A percentile compares a stretch with the other conserved stretches of the same genome.
These are phyloP conservation scores for Cheilosia scutellata DNA, from an alignment of 2,888 invertebrate genomes.

Conservation along the genomic window DNA sequence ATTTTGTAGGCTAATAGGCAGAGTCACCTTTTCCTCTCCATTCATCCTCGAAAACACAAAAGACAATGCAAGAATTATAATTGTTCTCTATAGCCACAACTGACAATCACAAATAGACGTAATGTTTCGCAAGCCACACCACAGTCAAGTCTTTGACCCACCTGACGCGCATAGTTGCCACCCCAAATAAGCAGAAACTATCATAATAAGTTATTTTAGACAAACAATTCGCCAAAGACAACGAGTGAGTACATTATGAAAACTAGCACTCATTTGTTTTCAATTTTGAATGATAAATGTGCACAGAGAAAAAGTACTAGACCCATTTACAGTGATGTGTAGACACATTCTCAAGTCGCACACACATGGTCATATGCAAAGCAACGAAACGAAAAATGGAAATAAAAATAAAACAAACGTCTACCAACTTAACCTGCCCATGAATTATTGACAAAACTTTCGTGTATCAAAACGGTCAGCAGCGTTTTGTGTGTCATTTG, in stretches of 20 bases:
- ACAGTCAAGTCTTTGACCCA: conserved; percentile 16
- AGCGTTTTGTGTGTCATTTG: not conserved
- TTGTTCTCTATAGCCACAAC: not conserved
- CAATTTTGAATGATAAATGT: not conserved
- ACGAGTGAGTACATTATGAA: not conserved
- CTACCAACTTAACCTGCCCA: not conserved
- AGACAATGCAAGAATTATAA: not conserved
- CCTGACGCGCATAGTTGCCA: not conserved
- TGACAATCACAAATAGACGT: not conserved
- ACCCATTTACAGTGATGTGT: not conserved
- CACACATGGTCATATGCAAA: conserved; percentile 9
- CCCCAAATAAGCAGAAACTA: not conserved
- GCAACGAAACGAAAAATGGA: not conserved
- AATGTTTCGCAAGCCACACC: not conserved
- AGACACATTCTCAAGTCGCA: not conserved
- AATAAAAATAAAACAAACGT: not conserved
- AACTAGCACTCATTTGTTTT: not conserved
- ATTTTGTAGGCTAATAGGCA: not conserved
- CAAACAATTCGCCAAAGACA: not conserved
- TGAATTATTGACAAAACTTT: conserved; percentile 13
- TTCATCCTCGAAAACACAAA: not conserved
- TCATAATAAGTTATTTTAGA: not conserved
- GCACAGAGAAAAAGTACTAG: not conserved
- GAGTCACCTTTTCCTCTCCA: not conserved
- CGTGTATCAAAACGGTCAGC: not conserved